Conservation (phyloP, 1,140 invertebrate genomes). For the Leptinotarsa lineolata region DNA sequence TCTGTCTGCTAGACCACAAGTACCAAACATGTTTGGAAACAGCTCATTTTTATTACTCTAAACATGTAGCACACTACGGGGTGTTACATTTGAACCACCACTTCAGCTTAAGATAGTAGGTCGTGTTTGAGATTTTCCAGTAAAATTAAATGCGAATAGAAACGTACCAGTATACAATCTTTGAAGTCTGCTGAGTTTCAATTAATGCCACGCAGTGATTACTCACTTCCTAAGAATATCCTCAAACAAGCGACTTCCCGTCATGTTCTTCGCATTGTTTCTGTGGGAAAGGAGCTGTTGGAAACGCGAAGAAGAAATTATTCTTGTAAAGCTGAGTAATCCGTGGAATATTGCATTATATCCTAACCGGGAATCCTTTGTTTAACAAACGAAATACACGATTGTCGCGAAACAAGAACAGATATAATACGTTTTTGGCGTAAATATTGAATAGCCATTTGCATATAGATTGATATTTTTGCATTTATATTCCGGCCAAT, state of each 20-base stretch:
- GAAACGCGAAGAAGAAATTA: slow-evolving; percentile 18
- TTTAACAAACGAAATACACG: slow-evolving; percentile 16
- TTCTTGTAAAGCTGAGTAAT: slow-evolving; percentile 19
- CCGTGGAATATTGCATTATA: slow-evolving; percentile 25
- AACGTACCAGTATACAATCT: too few relatives aligned
- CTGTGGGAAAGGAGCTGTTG: slow-evolving; percentile 22
- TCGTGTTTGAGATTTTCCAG: too few relatives aligned
- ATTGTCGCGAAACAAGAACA: slow-evolving; percentile 3
- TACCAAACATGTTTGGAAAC: too few relatives aligned
- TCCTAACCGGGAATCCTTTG: slow-evolving; percentile 18
- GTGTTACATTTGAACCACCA: too few relatives aligned
- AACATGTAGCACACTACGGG: too few relatives aligned
- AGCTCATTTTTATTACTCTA: too few relatives aligned
- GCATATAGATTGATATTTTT: slow-evolving; percentile 52
- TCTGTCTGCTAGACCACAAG: too few relatives aligned
- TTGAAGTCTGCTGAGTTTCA: background rate
- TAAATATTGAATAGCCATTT: slow-evolving; percentile 50
- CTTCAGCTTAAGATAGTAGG: too few relatives aligned
- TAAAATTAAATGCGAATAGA: too few relatives aligned
- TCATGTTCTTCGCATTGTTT: slow-evolving; percentile 24
- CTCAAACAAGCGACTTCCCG: slow-evolving; percentile 32
- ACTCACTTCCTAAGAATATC: slow-evolving; percentile 32
- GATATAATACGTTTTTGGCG: slow-evolving; percentile 33
- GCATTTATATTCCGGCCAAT: slow-evolving; percentile 34
- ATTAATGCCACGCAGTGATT: slow-evolving; percentile 19